These are phyloP conservation scores for Phoxinus dragarum DNA, from an alignment of 2,797 vertebrate genomes.

Conservation along the genomic window DNA sequence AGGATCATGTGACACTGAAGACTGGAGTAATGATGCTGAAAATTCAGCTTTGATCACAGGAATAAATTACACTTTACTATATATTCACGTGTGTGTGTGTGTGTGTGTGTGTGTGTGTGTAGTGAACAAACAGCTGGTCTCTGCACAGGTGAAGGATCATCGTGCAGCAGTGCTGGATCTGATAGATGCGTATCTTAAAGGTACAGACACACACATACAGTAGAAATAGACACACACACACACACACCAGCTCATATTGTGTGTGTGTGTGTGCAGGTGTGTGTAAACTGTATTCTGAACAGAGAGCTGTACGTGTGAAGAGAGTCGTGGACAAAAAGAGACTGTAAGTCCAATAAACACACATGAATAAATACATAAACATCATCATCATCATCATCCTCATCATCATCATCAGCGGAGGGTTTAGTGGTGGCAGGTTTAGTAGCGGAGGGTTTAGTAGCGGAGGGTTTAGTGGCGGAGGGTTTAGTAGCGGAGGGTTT, in stretches of 20 bases:
- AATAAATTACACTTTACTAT: too few relatives aligned
- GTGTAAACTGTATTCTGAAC: constrained; percentile 96
- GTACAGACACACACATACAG: constrained; percentile 68
- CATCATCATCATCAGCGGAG: too few relatives aligned
- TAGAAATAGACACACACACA: background rate
- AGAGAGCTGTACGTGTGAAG: constrained; percentile 94
- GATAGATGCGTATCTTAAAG: constrained; percentile 90
- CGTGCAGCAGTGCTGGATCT: constrained; percentile 89
- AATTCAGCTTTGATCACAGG: too few relatives aligned
- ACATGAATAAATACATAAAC: background rate
- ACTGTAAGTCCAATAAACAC: constrained; percentile 81
- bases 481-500: too few relatives aligned
- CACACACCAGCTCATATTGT: background rate
- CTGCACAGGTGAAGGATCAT: constrained; percentile 91
- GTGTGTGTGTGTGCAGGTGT: constrained; percentile 79
- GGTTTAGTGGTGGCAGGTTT: too few relatives aligned
- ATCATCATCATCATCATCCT: background rate
- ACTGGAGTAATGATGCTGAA: too few relatives aligned
- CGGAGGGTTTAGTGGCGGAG: too few relatives aligned
- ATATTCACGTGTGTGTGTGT: background rate
- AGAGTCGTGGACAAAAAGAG: constrained; percentile 95
- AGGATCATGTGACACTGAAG: too few relatives aligned
- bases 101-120: constrained; percentile 26
- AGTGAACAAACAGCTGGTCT: constrained; percentile 86
- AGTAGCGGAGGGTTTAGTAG: too few relatives aligned